phyloP scores from a whole-genome alignment of 2,797 vertebrate species.

The Vultur gryphus region DNA sequence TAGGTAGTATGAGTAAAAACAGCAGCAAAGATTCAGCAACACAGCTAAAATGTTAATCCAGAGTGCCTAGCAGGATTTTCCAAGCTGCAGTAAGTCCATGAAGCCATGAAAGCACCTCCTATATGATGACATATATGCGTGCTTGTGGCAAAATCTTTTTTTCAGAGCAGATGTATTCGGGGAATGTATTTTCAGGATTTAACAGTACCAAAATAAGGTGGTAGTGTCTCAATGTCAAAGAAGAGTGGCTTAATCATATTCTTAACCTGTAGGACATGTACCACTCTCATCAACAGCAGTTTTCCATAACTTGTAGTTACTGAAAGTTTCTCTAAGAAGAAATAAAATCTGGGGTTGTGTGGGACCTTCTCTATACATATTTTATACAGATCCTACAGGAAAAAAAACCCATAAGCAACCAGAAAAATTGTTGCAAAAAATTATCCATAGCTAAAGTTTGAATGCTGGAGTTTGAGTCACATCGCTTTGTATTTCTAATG shows the following conservation, averaged over 20 bases:
- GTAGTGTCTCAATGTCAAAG: background rate
- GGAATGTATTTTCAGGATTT: background rate
- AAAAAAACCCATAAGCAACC: background rate
- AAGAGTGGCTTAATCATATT: background rate
- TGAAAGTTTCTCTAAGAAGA: background rate
- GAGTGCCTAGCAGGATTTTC: background rate
- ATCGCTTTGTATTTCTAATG: background rate
- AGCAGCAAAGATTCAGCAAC: background rate
- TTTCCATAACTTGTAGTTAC: background rate
- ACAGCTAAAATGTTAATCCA: background rate
- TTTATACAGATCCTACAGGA: background rate
- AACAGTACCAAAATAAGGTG: background rate
- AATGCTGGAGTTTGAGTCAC: background rate
- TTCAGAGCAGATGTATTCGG: background rate
- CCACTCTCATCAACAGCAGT: background rate
- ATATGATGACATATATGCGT: background rate
- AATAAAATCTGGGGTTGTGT: background rate
- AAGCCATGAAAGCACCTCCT: background rate
- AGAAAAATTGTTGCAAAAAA: background rate
- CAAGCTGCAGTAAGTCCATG: background rate
- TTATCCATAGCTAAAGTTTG: background rate
- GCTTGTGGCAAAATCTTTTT: background rate
- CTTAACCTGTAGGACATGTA: background rate
- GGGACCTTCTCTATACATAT: background rate
- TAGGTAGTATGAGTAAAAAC: background rate